A percentile compares a stretch with the other conserved stretches of the same genome.
These are phyloP conservation scores for Microcaecilia unicolor DNA, from an alignment of 2,797 vertebrate species.

Conservation along the genomic window DNA sequence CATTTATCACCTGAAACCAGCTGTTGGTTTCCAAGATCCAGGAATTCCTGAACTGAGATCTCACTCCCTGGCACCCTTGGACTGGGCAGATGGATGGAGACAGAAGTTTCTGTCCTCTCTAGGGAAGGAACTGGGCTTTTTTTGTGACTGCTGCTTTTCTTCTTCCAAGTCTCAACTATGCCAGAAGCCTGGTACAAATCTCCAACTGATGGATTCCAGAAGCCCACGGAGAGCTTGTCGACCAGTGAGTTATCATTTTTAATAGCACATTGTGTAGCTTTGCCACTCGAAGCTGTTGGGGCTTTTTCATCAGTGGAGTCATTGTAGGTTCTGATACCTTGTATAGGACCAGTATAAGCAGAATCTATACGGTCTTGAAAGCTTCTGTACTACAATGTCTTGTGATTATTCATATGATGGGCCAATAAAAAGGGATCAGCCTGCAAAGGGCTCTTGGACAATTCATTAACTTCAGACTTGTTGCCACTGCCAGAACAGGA, in stretches of 20 bases:
- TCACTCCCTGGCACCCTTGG: background rate
- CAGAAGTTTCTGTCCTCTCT: background rate
- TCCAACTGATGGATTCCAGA: conserved; percentile 44
- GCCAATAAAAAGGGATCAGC: too few species aligned
- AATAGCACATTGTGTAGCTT: too few species aligned
- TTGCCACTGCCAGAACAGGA: conserved; percentile 62
- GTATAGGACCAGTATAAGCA: too few species aligned
- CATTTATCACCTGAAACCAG: conserved; percentile 43
- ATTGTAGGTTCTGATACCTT: too few species aligned
- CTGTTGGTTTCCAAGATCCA: background rate
- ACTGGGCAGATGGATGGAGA: too few species aligned
- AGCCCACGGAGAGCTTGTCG: conserved; percentile 29
- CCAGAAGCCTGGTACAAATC: conserved; percentile 22
- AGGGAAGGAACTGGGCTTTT: background rate
- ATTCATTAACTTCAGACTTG: conserved; percentile 46
- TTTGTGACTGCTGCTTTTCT: background rate
- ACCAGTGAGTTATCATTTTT: conserved; percentile 41
- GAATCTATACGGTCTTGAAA: too few species aligned
- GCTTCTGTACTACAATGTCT: too few species aligned
- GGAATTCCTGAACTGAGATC: background rate
- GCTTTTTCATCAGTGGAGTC: too few species aligned
- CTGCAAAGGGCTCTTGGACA: conserved; percentile 44
- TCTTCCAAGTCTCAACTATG: background rate
- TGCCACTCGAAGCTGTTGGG: too few species aligned
- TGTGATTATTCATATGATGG: too few species aligned